phyloP scores from a whole-genome alignment of 2,113 vertebrate genomes.

The Lasiurus borealis region DNA sequence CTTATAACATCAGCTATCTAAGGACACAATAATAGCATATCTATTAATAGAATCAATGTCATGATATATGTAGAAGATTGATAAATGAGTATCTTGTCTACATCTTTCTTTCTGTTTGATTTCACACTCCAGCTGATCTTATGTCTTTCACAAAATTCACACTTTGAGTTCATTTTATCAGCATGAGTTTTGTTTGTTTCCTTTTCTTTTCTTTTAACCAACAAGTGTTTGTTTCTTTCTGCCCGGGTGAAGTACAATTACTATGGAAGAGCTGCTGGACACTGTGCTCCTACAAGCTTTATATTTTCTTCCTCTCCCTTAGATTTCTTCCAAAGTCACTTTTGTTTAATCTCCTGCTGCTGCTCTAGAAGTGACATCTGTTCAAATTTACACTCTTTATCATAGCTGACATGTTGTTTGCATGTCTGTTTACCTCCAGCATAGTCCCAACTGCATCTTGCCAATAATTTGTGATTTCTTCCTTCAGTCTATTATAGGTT shows the following conservation, averaged over 20 bases:
- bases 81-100: not conserved
- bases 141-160: constrained; percentile 13
- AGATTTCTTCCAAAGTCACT: constrained; percentile 86
- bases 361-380: constrained; percentile 89
- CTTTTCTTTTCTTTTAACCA: not conserved
- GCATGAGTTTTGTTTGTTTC: constrained; percentile 38
- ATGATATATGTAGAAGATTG: not conserved
- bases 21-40: not conserved
- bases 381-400: constrained; percentile 90
- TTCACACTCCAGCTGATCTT: not conserved
- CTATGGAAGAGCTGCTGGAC: constrained; percentile 78
- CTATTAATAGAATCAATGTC: constrained; percentile 22
- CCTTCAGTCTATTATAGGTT: constrained; percentile 79
- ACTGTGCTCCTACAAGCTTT: constrained; percentile 26
- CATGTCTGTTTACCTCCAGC: constrained; percentile 87
- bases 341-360: constrained; percentile 88
- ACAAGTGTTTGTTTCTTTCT: constrained; percentile 50
- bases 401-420: constrained; percentile 87
- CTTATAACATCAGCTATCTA: not conserved
- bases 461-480: constrained; percentile 86
- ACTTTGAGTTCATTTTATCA: not conserved
- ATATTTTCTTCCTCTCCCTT: constrained; percentile 84
- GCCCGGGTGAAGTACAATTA: constrained; percentile 55
- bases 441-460: constrained; percentile 84
- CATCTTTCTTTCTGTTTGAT: constrained; percentile 29